Base-by-base conservation (phyloP, 1,140 invertebrate genomes). In the Drosophila chauvacae region DNA sequence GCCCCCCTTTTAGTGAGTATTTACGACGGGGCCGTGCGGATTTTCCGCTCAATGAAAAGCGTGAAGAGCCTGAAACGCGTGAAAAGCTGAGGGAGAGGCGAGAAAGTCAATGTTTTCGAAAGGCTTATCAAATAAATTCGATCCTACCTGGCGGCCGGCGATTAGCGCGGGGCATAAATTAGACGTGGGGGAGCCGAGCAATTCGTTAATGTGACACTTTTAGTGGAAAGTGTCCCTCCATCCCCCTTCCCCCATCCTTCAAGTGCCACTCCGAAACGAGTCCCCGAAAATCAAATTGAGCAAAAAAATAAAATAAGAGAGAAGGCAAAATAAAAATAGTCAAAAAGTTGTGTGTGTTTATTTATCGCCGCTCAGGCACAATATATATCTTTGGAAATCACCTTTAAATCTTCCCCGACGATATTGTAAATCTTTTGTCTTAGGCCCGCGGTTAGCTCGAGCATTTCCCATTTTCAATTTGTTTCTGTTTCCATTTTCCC, bases 401-500 rank as follows among this genome's bases (percentile, higher is more conserved):
- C 75, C 84, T 86, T 78, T 92, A 92, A 92, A 92, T 92, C 86
- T 92, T 91, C 75, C 78, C 53, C 70, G 82, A 83, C 84, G 81
- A 80, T 91, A 91, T 86, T 91, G 86, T 92, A 92, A 92, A 92
- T 92, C 90, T 91, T 91, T 79, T 91, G 73, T 74, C 76, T 90
- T 86, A 81, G 69, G 56, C 81, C 66, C 77, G 90, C 72, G 77
- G 82, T 83, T 84, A 81, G 69, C 53, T 39, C 42, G 37, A 71
- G 50, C 75, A 65, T 78, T 56, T 65, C 69, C 62, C 58, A 41
- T 78, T 42, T 60, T 69, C 65, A 57, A 47, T 62, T 69, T 84
- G 33, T 72, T 11, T 76, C 11, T 20, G 42, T 65, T 64, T 44
- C 48, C 41, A 55, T 57, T 68, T 51, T 57, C 58, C 47, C 39